Conservation (phyloP, 2,888 invertebrate genomes). For the Amblyjoppa fuscipennis region DNA sequence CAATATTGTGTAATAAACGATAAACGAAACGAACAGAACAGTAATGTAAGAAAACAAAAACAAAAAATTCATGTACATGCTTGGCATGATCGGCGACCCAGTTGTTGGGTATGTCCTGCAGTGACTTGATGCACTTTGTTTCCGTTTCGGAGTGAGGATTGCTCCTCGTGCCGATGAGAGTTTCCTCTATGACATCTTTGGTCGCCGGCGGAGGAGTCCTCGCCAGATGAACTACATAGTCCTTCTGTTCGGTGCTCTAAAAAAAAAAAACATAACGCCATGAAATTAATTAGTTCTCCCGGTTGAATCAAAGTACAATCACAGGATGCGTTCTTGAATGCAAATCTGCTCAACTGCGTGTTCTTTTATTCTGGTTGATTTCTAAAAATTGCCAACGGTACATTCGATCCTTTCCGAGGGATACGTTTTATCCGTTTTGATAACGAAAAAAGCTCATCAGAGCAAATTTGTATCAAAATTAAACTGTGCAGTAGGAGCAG, state of each 20-base stretch:
- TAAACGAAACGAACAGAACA: neutral
- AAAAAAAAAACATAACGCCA: slow-evolving; percentile 70
- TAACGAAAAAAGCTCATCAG: too few relatives aligned
- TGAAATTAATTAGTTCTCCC: neutral
- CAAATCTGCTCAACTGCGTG: too few relatives aligned
- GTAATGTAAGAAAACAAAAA: neutral
- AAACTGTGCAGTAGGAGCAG: too few relatives aligned
- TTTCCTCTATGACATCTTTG: slow-evolving; percentile 84
- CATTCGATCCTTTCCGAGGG: too few relatives aligned
- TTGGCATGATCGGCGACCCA: slow-evolving; percentile 94
- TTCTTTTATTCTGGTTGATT: too few relatives aligned
- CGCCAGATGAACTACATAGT: slow-evolving; percentile 92
- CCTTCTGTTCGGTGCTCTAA: slow-evolving; percentile 89
- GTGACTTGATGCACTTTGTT: slow-evolving; percentile 85
- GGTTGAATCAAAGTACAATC: neutral
- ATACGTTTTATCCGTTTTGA: too few relatives aligned
- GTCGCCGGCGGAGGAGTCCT: slow-evolving; percentile 89
- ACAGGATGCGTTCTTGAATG: too few relatives aligned
- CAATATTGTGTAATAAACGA: neutral
- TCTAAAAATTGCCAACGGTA: too few relatives aligned
- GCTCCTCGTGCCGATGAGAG: slow-evolving; percentile 82
- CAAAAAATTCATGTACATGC: slow-evolving; percentile 86
- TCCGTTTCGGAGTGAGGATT: slow-evolving; percentile 83
- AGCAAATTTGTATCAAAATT: too few relatives aligned
- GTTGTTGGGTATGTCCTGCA: slow-evolving; percentile 88